Evolutionary conservation across 2,888 invertebrate genomes (phyloP).

Genomic region (Empis livida): DNA sequence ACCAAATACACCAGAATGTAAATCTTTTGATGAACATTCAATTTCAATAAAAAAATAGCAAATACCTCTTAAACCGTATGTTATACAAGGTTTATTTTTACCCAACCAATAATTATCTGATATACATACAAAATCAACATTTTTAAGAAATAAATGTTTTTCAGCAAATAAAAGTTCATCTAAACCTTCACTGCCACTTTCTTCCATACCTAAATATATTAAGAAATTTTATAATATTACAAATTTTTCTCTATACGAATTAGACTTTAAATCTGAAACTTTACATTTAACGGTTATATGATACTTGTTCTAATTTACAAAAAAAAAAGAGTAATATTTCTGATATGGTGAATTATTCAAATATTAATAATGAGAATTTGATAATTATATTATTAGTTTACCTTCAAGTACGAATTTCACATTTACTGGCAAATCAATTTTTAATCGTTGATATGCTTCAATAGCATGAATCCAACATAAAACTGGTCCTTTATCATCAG

Average conservation of each 20-base stretch:
- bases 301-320: background rate
- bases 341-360: no score
- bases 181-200: slow-evolving; percentile 91
- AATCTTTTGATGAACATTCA: slow-evolving; percentile 77
- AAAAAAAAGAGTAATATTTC: background rate
- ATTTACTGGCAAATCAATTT: slow-evolving; percentile 55
- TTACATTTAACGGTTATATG: background rate
- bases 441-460: slow-evolving; percentile 68
- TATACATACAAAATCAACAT: slow-evolving; percentile 90
- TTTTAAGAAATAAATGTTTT: slow-evolving; percentile 61
- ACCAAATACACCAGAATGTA: slow-evolving; percentile 94
- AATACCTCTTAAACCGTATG: slow-evolving; percentile 88
- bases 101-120: slow-evolving; percentile 99
- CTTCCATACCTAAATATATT: slow-evolving; percentile 71
- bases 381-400: background rate
- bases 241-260: no score
- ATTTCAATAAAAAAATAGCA: slow-evolving; percentile 85
- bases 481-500: slow-evolving; percentile 92
- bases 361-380: no score
- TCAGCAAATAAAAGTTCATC: slow-evolving; percentile 63
- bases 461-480: slow-evolving; percentile 92
- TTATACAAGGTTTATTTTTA: slow-evolving; percentile 90
- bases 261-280: no score
- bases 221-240: background rate
- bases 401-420: slow-evolving; percentile 80